phyloP scores from a whole-genome alignment of 2,113 vertebrate genomes.

The Cinclus mexicanus region DNA sequence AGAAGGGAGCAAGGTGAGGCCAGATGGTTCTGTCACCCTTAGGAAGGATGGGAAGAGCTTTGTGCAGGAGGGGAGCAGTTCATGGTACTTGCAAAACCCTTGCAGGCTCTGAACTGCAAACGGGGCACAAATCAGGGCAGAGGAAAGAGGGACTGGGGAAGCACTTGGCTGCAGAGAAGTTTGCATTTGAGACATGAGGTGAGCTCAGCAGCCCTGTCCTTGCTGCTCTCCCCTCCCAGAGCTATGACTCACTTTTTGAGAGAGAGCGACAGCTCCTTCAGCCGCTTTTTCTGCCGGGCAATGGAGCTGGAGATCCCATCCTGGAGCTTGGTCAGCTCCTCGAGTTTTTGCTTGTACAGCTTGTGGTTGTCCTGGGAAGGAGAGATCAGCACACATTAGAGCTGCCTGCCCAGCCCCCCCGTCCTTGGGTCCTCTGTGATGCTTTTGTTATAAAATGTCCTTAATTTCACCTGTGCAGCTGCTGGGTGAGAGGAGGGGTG shows the following conservation, averaged over 20 bases:
- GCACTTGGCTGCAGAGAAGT: background rate
- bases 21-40: background rate
- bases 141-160: background rate
- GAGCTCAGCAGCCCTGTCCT: fast-evolving
- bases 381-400: fast-evolving
- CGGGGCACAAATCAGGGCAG: background rate
- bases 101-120: background rate
- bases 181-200: fast-evolving
- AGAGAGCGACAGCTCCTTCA: conserved; percentile 79
- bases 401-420: background rate
- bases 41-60: background rate
- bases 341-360: conserved; percentile 87
- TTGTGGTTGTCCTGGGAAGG: conserved; percentile 84
- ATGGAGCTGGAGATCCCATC: conserved; percentile 82
- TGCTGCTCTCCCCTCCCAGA: background rate
- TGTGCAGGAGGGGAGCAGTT: background rate
- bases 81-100: background rate
- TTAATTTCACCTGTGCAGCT: background rate
- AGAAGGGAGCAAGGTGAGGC: background rate
- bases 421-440: background rate
- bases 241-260: conserved; percentile 77
- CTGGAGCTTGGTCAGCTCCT: conserved; percentile 90
- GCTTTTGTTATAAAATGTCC: background rate
- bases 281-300: conserved; percentile 77
- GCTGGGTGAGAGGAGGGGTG: background rate